These are phyloP conservation scores for Lophotis ruficrista DNA, from an alignment of 2,113 vertebrate genomes.

Conservation along the genomic window DNA sequence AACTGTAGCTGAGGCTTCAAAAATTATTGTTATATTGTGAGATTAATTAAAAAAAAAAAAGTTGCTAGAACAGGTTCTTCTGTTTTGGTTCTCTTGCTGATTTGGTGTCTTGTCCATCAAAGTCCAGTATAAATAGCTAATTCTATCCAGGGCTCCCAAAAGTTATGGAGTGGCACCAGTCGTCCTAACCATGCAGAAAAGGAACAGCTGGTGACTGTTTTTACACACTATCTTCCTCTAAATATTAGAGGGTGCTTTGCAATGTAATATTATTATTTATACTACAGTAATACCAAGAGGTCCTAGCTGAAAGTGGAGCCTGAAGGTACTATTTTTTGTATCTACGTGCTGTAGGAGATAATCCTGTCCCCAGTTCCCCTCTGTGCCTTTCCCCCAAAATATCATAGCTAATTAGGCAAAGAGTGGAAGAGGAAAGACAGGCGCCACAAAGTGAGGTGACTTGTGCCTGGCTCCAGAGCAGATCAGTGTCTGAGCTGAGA, in stretches of 20 bases:
- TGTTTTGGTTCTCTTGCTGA: background rate
- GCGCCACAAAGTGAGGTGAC: rapidly evolving
- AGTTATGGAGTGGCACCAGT: background rate
- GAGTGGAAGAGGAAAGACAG: background rate
- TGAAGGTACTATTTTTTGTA: background rate
- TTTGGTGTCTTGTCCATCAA: background rate
- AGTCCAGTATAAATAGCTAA: background rate
- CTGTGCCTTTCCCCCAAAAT: background rate
- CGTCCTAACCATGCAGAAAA: background rate
- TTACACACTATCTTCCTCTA: background rate
- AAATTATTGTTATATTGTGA: background rate
- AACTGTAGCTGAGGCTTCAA: background rate
- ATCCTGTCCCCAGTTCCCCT: background rate
- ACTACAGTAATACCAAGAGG: background rate
- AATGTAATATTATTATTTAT: background rate
- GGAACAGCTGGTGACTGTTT: constrained; percentile 32
- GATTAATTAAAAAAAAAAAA: background rate
- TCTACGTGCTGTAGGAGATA: background rate
- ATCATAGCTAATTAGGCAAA: background rate
- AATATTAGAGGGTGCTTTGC: background rate
- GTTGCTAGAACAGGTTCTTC: background rate
- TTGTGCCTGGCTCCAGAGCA: background rate
- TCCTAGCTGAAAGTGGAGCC: background rate
- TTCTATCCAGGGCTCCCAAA: background rate
- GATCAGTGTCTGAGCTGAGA: background rate